phyloP scores from a whole-genome alignment of 2,797 vertebrate species.

The Typhlichthys subterraneus region DNA sequence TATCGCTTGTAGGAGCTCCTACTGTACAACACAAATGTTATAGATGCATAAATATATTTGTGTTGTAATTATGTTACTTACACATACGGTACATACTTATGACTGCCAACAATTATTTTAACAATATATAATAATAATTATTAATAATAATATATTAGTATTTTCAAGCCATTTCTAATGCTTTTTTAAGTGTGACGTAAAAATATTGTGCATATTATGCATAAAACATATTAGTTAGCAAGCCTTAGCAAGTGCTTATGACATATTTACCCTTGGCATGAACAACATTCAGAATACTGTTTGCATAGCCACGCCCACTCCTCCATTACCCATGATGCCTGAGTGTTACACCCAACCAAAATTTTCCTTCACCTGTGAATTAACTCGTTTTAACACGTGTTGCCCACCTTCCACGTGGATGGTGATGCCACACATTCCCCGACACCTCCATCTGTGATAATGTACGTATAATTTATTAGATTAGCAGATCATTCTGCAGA shows the following conservation, averaged over 20 bases:
- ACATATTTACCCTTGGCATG: background rate
- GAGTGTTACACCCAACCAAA: background rate
- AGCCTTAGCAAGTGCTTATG: background rate
- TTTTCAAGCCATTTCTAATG: too few relatives aligned
- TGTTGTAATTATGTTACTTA: too few relatives aligned
- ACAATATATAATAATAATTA: too few relatives aligned
- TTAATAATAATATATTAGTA: too few relatives aligned
- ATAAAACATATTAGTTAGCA: too few relatives aligned
- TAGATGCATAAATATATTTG: too few relatives aligned
- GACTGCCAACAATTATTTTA: too few relatives aligned
- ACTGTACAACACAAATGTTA: too few relatives aligned
- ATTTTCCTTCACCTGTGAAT: slow-evolving; percentile 47
- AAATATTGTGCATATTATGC: too few relatives aligned
- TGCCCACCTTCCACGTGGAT: slow-evolving; percentile 37
- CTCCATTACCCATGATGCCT: slow-evolving; percentile 1
- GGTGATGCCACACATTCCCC: slow-evolving; percentile 40
- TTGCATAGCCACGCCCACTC: background rate
- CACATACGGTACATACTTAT: too few relatives aligned
- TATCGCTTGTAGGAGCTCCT: too few relatives aligned
- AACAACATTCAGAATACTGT: background rate
- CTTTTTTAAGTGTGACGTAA: too few relatives aligned
- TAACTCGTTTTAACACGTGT: slow-evolving; percentile 55
- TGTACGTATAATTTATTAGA: slow-evolving; percentile 69
- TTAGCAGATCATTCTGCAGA: slow-evolving; percentile 57
- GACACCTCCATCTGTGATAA: slow-evolving; percentile 58